Evolutionary conservation across 1,140 invertebrate species (phyloP).

Genomic region (Euura saliciscinereae): DNA sequence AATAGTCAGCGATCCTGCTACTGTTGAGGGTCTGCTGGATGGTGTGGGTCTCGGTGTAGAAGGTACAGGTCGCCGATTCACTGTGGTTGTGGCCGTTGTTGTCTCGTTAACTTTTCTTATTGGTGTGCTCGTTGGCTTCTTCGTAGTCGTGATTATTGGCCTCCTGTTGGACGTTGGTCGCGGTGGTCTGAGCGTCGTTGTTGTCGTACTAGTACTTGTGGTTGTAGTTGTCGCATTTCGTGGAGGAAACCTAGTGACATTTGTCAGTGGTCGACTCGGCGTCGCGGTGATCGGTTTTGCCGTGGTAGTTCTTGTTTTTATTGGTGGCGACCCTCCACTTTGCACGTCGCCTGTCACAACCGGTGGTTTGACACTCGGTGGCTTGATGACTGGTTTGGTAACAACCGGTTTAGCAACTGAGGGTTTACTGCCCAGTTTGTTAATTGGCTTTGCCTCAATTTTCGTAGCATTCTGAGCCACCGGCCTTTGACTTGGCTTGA

Average conservation of each 20-base stretch:
- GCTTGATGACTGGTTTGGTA: slow-evolving; percentile 23
- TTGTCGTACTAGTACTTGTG: slow-evolving; percentile 37
- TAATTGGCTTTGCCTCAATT: slow-evolving; percentile 21
- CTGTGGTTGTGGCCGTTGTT: slow-evolving; percentile 45
- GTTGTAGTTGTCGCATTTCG: slow-evolving; percentile 53
- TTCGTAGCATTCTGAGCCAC: slow-evolving; percentile 14
- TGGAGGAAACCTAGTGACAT: slow-evolving; percentile 64
- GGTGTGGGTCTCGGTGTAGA: background rate
- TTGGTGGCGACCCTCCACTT: slow-evolving; percentile 40
- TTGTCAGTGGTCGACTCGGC: slow-evolving; percentile 47
- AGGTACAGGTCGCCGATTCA: background rate
- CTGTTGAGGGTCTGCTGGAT: background rate
- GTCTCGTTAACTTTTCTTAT: slow-evolving; percentile 24
- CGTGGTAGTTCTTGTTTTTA: slow-evolving; percentile 49
- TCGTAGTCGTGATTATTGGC: slow-evolving; percentile 4
- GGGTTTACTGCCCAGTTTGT: slow-evolving; percentile 7
- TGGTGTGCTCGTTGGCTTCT: slow-evolving; percentile 10
- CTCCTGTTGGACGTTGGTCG: slow-evolving; percentile 25
- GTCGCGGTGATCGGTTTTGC: slow-evolving; percentile 38
- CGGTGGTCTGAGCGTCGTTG: slow-evolving; percentile 33
- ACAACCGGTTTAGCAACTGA: slow-evolving; percentile 43
- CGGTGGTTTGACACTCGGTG: slow-evolving; percentile 27
- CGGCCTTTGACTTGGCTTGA: slow-evolving; percentile 14
- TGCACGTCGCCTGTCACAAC: slow-evolving; percentile 18
- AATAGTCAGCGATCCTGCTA: background rate